Percentiles rank a stretch among this genome's conserved stretches.
Evolutionary conservation across 2,888 invertebrate genomes (phyloP).

Genomic region (Gastrophysa polygoni): DNA sequence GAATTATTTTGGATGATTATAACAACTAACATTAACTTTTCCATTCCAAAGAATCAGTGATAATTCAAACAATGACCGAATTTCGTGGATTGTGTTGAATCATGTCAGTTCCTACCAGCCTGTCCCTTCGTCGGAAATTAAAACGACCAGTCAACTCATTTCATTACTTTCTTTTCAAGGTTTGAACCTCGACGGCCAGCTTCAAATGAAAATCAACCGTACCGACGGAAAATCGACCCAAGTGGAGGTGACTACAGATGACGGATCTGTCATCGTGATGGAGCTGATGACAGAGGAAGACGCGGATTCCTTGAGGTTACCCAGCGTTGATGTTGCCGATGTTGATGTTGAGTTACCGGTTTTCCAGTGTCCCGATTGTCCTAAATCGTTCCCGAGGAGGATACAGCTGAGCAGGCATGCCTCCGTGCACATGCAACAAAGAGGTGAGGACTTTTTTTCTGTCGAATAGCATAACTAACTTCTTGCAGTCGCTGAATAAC

Average conservation of each 20-base stretch:
- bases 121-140: no score
- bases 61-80: no score
- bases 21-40: no score
- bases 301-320: slow-evolving; percentile 19
- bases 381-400: slow-evolving; percentile 67
- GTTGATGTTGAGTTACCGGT: slow-evolving; percentile 57
- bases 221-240: slow-evolving; percentile 54
- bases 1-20: no score
- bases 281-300: slow-evolving; percentile 57
- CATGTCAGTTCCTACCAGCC: no score
- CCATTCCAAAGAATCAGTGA: no score
- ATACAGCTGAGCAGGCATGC: slow-evolving; percentile 67
- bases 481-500: no score
- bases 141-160: no score
- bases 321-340: slow-evolving; percentile 39
- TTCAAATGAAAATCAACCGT: slow-evolving; percentile 55
- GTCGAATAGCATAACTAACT: no score
- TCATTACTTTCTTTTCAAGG: slow-evolving; percentile 37
- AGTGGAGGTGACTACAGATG: slow-evolving; percentile 59
- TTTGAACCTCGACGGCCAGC: slow-evolving; percentile 52
- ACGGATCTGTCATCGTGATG: slow-evolving; percentile 60
- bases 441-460: slow-evolving; percentile 50
- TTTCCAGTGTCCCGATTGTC: slow-evolving; percentile 68
- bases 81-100: no score
- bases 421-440: slow-evolving; percentile 66